These are phyloP conservation scores for Bombus ignitus DNA, from an alignment of 1,140 invertebrate genomes.

Conservation along the genomic window DNA sequence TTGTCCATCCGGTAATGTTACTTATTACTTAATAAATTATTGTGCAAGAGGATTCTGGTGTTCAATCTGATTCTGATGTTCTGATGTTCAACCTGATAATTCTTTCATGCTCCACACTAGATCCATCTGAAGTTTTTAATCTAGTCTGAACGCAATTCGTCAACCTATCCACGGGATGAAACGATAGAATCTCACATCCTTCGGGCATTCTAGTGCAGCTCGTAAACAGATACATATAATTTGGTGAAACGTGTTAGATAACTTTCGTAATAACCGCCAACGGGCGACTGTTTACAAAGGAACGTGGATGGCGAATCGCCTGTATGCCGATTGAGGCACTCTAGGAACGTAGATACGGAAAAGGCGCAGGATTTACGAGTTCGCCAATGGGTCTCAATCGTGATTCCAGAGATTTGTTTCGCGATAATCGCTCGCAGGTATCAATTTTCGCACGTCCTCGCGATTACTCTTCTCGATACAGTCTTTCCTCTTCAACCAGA, in stretches of 20 bases:
- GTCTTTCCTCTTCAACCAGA: no score
- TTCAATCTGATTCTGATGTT: no score
- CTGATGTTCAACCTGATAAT: neutral
- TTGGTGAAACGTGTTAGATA: constrained; percentile 18
- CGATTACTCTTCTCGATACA: constrained; percentile 12
- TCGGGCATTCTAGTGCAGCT: constrained; percentile 28
- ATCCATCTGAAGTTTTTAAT: neutral
- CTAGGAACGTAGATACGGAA: neutral
- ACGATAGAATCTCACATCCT: constrained; percentile 55
- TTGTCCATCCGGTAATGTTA: no score
- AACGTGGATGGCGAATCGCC: neutral
- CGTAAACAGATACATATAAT: constrained; percentile 55
- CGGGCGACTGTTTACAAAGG: neutral
- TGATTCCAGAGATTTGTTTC: constrained; percentile 62
- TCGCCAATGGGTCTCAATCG: constrained; percentile 50
- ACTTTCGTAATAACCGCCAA: constrained; percentile 28
- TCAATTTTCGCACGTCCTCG: constrained; percentile 55
- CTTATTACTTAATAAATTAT: no score
- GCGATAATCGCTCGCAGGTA: constrained; percentile 44
- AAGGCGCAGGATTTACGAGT: constrained; percentile 54
- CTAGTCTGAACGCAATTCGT: neutral
- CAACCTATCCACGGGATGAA: constrained; percentile 4
- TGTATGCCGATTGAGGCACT: neutral
- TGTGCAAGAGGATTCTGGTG: no score
- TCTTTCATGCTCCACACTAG: neutral